These are phyloP conservation scores for Cettia cetti DNA, from an alignment of 2,113 vertebrate genomes.

Conservation along the genomic window DNA sequence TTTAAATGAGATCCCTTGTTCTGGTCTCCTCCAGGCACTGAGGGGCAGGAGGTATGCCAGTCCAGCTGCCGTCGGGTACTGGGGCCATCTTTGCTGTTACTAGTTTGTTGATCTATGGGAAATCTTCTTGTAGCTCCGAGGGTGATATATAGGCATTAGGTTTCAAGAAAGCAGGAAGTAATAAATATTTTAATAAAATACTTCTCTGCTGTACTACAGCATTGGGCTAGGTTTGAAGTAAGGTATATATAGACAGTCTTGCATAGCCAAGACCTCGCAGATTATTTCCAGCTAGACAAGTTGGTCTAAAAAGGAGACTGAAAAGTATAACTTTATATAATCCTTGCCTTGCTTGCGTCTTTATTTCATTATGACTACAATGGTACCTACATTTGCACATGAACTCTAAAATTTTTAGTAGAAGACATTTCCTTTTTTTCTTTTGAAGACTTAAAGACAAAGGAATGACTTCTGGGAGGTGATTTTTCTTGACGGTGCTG, in stretches of 20 bases:
- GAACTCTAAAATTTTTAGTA: neutral
- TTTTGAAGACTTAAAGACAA: neutral
- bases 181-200: conserved; percentile 43
- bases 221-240: neutral
- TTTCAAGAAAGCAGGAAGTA: conserved; percentile 46
- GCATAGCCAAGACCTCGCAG: neutral
- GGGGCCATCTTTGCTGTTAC: neutral
- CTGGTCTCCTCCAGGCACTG: neutral
- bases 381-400: neutral
- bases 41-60: neutral
- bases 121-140: neutral
- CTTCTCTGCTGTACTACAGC: neutral
- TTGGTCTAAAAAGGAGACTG: neutral
- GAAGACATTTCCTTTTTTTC: neutral
- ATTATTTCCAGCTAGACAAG: neutral
- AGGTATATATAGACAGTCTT: neutral
- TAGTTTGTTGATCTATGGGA: neutral
- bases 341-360: neutral
- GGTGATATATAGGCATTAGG: neutral
- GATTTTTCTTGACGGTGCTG: neutral
- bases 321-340: neutral
- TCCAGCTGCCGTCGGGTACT: neutral
- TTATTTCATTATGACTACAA: neutral
- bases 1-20: neutral
- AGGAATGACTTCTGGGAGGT: neutral